phyloP scores from a whole-genome alignment of 2,113 vertebrate species.

The Myotis yumanensis region DNA sequence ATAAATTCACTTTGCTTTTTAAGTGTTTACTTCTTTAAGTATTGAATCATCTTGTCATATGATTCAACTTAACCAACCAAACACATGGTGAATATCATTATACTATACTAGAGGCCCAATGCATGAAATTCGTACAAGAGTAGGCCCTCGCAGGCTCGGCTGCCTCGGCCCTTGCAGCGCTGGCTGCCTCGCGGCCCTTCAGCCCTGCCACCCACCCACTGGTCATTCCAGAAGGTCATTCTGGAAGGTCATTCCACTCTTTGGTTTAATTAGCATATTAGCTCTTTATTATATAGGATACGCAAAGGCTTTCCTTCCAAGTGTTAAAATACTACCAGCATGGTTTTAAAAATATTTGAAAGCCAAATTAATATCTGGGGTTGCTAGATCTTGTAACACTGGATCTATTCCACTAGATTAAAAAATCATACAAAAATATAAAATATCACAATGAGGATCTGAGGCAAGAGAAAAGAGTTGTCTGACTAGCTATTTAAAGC shows the following conservation, averaged over 20 bases:
- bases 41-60: not conserved
- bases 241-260: too few relatives aligned
- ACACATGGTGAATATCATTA: not conserved
- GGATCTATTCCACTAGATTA: not conserved
- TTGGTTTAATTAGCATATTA: too few relatives aligned
- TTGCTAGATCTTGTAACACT: not conserved
- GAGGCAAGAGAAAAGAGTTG: not conserved
- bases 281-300: not conserved
- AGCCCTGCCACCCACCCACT: too few relatives aligned
- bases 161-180: too few relatives aligned
- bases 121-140: too few relatives aligned
- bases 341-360: conserved; percentile 11
- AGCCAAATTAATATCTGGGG: not conserved
- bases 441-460: not conserved
- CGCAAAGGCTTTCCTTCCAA: not conserved
- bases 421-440: not conserved
- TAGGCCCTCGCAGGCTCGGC: too few relatives aligned
- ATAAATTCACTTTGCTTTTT: conserved; percentile 5
- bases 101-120: not conserved
- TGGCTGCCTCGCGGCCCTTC: too few relatives aligned
- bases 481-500: not conserved
- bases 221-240: too few relatives aligned
- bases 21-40: conserved; percentile 11
- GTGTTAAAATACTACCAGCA: not conserved
- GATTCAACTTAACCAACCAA: conserved; percentile 1